Percentiles rank a stretch among this genome's conserved stretches.
These are phyloP conservation scores for Pomatorhinus ruficollis DNA, from an alignment of 2,113 vertebrate species.

Conservation along the genomic window DNA sequence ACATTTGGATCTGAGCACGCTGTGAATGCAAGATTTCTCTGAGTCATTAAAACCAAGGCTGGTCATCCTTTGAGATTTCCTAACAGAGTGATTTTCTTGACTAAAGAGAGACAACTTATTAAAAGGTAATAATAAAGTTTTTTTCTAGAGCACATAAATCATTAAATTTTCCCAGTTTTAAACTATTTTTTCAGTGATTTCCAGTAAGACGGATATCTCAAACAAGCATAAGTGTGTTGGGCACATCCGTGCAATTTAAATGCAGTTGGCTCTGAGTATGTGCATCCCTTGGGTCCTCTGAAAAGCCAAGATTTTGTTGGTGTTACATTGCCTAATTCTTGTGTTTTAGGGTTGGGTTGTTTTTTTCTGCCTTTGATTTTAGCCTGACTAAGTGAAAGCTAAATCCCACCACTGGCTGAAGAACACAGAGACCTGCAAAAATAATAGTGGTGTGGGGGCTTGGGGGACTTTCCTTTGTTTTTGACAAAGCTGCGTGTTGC, in stretches of 20 bases:
- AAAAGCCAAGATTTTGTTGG: constrained; percentile 47
- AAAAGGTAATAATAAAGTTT: background rate
- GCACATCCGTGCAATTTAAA: background rate
- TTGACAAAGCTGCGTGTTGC: background rate
- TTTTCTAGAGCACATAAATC: background rate
- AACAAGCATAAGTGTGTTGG: background rate
- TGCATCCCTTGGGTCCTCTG: constrained; percentile 15
- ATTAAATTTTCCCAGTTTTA: background rate
- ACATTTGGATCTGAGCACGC: background rate
- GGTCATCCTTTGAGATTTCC: constrained; percentile 36
- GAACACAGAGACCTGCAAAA: background rate
- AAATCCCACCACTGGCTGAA: background rate
- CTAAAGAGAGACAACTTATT: background rate
- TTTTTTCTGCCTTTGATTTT: background rate
- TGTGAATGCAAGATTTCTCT: background rate
- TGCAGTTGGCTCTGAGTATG: background rate
- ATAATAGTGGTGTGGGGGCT: background rate
- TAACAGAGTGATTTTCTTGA: background rate
- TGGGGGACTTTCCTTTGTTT: background rate
- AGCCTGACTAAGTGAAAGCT: background rate
- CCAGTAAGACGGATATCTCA: background rate
- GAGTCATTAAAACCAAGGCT: constrained; percentile 31
- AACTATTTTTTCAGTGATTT: background rate
- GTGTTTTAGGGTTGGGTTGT: constrained; percentile 1
- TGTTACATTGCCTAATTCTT: constrained; percentile 29